phyloP scores from a whole-genome alignment of 2,888 invertebrate species.

The Apoda limacodes region DNA sequence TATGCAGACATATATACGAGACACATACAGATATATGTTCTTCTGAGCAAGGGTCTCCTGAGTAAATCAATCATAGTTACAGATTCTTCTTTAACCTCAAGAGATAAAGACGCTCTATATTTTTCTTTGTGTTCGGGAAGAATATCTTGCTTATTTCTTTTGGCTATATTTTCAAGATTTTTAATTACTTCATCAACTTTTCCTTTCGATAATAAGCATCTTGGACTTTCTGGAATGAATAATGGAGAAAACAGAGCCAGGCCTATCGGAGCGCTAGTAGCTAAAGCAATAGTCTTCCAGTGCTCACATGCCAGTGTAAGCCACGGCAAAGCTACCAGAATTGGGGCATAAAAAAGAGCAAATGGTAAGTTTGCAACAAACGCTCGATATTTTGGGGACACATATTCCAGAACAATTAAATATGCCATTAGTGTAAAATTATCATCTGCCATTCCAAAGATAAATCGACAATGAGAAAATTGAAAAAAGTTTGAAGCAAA shows the following conservation, averaged over 20 bases:
- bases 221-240: slow-evolving; percentile 45
- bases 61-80: slow-evolving; percentile 30
- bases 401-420: slow-evolving; percentile 42
- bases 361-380: no score
- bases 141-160: slow-evolving; percentile 35
- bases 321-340: slow-evolving; percentile 40
- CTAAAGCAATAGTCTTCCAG: slow-evolving; percentile 41
- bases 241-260: slow-evolving; percentile 34
- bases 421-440: no score
- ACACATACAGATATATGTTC: slow-evolving; percentile 33
- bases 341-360: no score
- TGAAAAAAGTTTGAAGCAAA: slow-evolving; percentile 30
- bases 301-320: slow-evolving; percentile 40
- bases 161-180: slow-evolving; percentile 32
- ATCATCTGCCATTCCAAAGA: slow-evolving; percentile 48
- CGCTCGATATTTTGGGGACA: slow-evolving; percentile 44
- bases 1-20: slow-evolving; percentile 33
- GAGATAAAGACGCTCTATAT: slow-evolving; percentile 26
- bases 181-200: slow-evolving; percentile 35
- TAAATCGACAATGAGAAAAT: slow-evolving; percentile 38
- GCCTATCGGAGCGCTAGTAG: slow-evolving; percentile 38
- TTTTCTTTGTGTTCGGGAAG: slow-evolving; percentile 30
- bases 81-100: slow-evolving; percentile 17
- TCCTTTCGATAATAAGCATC: slow-evolving; percentile 43
- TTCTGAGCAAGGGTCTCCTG: slow-evolving; percentile 31